A percentile compares a stretch with the other conserved stretches of the same genome.
These are phyloP conservation scores for Ceriagrion tenellum DNA, from an alignment of 2,888 invertebrate species.

Conservation along the genomic window DNA sequence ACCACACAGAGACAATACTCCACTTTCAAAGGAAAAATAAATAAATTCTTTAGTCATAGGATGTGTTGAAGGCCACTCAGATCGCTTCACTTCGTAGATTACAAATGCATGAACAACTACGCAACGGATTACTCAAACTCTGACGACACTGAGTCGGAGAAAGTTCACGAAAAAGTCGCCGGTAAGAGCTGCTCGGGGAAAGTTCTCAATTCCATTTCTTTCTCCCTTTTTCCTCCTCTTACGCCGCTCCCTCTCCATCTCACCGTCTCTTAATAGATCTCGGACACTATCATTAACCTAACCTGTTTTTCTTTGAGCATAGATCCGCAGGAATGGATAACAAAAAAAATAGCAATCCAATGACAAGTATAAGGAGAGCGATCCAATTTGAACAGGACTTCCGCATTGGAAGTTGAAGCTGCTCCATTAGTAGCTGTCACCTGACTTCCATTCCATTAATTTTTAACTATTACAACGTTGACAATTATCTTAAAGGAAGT, in stretches of 20 bases:
- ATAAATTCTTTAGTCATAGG: neutral
- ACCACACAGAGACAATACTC: too few relatives aligned
- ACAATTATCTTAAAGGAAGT: neutral
- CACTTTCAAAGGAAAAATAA: neutral
- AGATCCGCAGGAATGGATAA: neutral
- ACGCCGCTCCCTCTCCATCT: neutral
- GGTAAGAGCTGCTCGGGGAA: slow-evolving; percentile 36
- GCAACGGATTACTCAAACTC: slow-evolving; percentile 63
- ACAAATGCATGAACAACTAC: slow-evolving; percentile 32
- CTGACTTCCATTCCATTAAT: neutral
- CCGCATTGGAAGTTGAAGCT: neutral
- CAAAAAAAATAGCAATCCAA: neutral
- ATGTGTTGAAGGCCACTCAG: slow-evolving; percentile 49
- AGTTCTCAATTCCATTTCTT: slow-evolving; percentile 41
- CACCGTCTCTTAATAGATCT: neutral
- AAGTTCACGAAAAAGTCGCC: slow-evolving; percentile 51
- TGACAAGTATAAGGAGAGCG: neutral
- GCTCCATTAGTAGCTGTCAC: neutral
- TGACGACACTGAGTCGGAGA: slow-evolving; percentile 60
- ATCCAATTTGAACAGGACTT: neutral
- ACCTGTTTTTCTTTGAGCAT: neutral
- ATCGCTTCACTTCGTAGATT: neutral
- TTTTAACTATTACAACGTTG: neutral
- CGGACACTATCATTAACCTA: neutral
- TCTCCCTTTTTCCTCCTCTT: slow-evolving; percentile 19